Evolutionary conservation across 2,797 vertebrate genomes (phyloP).

Genomic region (Loriculus beryllinus): DNA sequence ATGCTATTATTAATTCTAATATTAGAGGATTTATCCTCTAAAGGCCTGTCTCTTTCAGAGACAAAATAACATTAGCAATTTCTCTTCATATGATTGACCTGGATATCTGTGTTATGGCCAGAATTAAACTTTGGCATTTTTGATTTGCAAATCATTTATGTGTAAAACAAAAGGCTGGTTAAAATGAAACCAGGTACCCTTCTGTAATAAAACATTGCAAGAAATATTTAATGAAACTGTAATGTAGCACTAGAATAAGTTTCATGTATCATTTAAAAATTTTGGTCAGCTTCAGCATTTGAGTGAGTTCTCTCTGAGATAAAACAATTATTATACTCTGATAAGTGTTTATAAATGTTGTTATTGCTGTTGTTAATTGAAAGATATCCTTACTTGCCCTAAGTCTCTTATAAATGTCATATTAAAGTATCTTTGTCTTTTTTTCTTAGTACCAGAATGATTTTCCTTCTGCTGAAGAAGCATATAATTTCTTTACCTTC

Average conservation of each 20-base stretch:
- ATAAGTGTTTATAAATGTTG: neutral
- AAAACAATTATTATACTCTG: neutral
- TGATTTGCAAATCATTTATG: neutral
- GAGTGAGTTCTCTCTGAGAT: neutral
- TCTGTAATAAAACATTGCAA: neutral
- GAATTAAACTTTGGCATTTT: neutral
- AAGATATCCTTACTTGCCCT: neutral
- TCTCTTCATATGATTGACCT: neutral
- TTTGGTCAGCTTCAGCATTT: neutral
- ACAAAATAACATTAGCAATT: neutral
- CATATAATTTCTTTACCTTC: conserved; percentile 93
- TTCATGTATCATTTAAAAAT: neutral
- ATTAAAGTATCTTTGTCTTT: neutral
- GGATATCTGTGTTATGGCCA: neutral
- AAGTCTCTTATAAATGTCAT: neutral
- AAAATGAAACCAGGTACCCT: neutral
- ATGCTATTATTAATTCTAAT: neutral
- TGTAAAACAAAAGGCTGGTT: neutral
- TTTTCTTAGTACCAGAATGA: conserved; percentile 73
- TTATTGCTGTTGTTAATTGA: neutral
- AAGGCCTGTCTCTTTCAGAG: neutral
- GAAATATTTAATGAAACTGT: neutral
- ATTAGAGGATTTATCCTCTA: neutral
- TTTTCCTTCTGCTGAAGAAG: conserved; percentile 85
- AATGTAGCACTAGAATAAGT: neutral